These are phyloP conservation scores for Falco berigora DNA, from an alignment of 2,797 vertebrate species.

Conservation along the genomic window DNA sequence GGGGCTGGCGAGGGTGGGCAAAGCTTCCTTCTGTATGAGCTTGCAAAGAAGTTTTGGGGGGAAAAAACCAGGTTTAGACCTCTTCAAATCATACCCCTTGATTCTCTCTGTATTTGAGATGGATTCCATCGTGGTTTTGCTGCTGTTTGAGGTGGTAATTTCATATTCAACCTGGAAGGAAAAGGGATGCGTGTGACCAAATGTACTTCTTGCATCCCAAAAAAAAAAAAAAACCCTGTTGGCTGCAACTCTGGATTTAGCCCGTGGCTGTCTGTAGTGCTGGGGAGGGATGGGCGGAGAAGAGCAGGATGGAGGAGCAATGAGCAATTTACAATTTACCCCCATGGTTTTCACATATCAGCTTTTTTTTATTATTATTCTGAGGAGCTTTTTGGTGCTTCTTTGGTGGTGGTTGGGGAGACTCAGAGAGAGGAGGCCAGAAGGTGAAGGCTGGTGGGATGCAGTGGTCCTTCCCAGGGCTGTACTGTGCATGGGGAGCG, in stretches of 20 bases:
- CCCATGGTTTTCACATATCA: neutral
- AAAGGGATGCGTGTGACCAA: neutral
- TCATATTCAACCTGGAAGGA: neutral
- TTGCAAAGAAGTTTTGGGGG: neutral
- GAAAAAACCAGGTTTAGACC: fast-evolving
- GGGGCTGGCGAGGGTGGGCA: neutral
- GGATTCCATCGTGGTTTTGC: fast-evolving
- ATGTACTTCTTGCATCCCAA: fast-evolving
- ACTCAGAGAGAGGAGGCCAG: neutral
- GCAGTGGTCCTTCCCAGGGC: neutral
- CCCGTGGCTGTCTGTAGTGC: fast-evolving
- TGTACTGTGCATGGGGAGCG: neutral
- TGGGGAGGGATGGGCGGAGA: neutral
- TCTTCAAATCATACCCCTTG: fast-evolving
- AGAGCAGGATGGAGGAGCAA: neutral
- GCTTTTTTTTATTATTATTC: neutral
- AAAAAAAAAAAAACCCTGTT: too few relatives aligned
- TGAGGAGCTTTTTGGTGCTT: neutral
- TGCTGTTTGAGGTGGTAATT: neutral
- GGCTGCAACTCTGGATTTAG: neutral
- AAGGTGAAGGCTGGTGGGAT: neutral
- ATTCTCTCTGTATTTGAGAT: neutral
- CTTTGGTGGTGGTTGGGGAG: neutral
- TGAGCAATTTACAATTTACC: neutral
- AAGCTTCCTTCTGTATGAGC: neutral